Base-by-base conservation (phyloP, 2,797 vertebrate species). In the Gallinago stenura region DNA sequence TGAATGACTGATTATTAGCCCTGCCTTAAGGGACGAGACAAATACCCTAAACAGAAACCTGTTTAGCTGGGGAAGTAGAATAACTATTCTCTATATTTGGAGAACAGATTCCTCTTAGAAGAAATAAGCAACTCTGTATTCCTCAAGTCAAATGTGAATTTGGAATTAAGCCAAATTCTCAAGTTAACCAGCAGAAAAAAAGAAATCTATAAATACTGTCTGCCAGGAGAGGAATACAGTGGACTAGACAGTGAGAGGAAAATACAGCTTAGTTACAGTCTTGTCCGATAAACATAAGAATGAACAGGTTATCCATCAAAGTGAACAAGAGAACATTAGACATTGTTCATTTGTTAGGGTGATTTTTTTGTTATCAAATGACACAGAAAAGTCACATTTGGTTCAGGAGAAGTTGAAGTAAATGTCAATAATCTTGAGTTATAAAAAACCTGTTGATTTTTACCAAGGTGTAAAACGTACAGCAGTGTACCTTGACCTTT, bases 1-100 rank as follows among this genome's bases (percentile, higher is more conserved):
- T 86, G 31, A 33, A 78, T 86, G 65, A 90, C 45, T 83, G 76
- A 91, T 80, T 87, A 87, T 72, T 84, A 70, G 60, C 80, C 88
- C 48, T 56, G 37, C 45, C 83, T 68, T 77, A 75, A 91, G 65
- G 48, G 76, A 75, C 7, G 75, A 65, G 39, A 86, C 3, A 66
- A 83, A 90, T 56, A 77, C 15, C 13, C 19, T 78, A 76, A 93
- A 78, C 15, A 88, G 45, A 75, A 93, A 83, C 31, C 17, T 78
- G 48, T 70, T 88, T 71, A 68, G 8, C 48, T 91, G 51, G 26
- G 26, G 56, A 91, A 66, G 60, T 50, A 64, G 70, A 76, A 57
- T 56, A 89, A 60, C 24, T 81, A 7, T 73, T 87, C 64, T 76
- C 37, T 80, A 43, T 83, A 87, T 77, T 24, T 70, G 25, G 15